These are phyloP conservation scores for Labeo catla DNA, from an alignment of 2,113 vertebrate species.

Conservation along the genomic window DNA sequence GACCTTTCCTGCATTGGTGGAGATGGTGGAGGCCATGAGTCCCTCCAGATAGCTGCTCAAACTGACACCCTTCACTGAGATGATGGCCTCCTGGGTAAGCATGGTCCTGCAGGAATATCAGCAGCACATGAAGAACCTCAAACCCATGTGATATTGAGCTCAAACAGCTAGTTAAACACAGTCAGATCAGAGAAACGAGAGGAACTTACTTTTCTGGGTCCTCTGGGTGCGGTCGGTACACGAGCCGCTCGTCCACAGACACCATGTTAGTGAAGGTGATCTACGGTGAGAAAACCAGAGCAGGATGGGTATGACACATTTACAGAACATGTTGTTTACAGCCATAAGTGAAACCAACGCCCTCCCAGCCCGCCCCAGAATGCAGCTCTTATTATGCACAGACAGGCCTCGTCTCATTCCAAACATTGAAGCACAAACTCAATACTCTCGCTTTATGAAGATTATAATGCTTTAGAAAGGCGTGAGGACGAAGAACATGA, in stretches of 20 bases:
- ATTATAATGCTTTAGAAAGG: neutral
- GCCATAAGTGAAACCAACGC: neutral
- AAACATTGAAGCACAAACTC: neutral
- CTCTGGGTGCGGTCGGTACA: slow-evolving; percentile 93
- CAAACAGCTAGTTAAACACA: neutral
- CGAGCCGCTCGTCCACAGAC: slow-evolving; percentile 92
- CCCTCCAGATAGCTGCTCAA: slow-evolving; percentile 96
- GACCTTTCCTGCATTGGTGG: slow-evolving; percentile 93
- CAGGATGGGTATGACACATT: neutral
- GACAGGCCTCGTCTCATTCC: slow-evolving; percentile 55
- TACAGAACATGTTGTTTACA: neutral
- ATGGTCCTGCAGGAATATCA: slow-evolving; percentile 79
- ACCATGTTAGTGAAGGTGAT: slow-evolving; percentile 97
- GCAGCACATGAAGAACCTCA: neutral
- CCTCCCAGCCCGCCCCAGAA: neutral
- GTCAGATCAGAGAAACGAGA: neutral
- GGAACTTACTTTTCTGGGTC: slow-evolving; percentile 85
- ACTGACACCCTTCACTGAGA: slow-evolving; percentile 95
- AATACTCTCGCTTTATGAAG: neutral
- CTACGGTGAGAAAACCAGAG: slow-evolving; percentile 64
- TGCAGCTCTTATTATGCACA: neutral
- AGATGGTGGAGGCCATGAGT: slow-evolving; percentile 92
- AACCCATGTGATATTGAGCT: neutral
- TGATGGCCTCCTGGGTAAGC: slow-evolving; percentile 95
- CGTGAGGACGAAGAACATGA: neutral